A percentile compares a stretch with the other conserved stretches of the same genome.
phyloP scores from a whole-genome alignment of 2,113 vertebrate genomes.

The Oryzias woworae region DNA sequence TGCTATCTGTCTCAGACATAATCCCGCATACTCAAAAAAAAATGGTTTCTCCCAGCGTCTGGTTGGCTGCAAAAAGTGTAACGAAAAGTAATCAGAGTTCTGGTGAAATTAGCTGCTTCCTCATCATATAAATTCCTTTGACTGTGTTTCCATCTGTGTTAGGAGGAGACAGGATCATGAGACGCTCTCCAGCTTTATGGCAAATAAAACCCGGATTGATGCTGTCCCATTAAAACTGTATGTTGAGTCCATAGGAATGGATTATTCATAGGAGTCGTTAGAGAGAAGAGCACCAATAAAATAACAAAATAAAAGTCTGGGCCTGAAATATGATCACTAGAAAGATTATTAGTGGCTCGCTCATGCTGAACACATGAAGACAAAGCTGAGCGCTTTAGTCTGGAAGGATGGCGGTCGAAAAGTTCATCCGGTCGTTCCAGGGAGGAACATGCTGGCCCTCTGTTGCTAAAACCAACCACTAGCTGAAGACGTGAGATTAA shows the following conservation, averaged over 20 bases:
- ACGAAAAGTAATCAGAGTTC: too few species aligned
- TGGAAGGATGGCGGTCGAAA: not conserved
- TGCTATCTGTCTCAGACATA: not conserved
- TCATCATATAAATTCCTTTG: constrained; percentile 2
- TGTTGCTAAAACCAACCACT: too few species aligned
- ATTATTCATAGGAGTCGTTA: constrained; percentile 30
- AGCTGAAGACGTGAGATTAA: too few species aligned
- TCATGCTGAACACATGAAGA: constrained; percentile 12
- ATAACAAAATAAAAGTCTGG: constrained; percentile 37
- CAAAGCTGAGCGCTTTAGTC: not conserved
- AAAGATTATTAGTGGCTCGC: constrained; percentile 22
- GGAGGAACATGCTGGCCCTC: too few species aligned
- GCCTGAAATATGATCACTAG: constrained; percentile 17
- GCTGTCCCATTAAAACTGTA: constrained; percentile 15
- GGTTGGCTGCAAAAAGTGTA: too few species aligned
- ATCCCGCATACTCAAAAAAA: not conserved
- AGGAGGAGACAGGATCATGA: constrained; percentile 15
- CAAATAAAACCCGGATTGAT: constrained; percentile 35
- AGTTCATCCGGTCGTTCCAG: not conserved
- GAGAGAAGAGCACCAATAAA: constrained; percentile 31
- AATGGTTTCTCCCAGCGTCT: too few species aligned
- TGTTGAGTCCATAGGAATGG: constrained; percentile 18
- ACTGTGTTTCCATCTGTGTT: constrained; percentile 1
- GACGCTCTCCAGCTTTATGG: constrained; percentile 26
- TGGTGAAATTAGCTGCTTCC: not conserved